These are phyloP conservation scores for Melanostoma mellinum DNA, from an alignment of 2,888 invertebrate species.

Conservation along the genomic window DNA sequence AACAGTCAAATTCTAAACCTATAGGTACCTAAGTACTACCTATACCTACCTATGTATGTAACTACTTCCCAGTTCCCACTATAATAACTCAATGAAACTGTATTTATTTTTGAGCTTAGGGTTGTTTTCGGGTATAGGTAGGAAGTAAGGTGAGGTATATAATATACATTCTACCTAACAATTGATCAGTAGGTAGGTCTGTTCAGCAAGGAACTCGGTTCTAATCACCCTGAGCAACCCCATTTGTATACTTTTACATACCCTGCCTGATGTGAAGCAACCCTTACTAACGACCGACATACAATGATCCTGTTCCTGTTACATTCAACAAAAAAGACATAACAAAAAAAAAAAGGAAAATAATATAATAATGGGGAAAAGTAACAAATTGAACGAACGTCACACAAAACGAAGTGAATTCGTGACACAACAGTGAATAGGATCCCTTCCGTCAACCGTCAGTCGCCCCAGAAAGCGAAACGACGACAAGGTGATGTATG, in stretches of 20 bases:
- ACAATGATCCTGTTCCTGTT: slow-evolving; percentile 69
- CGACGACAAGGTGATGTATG: slow-evolving; percentile 38
- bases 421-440: slow-evolving; percentile 58
- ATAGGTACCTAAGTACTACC: not conserved
- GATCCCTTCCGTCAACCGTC: slow-evolving; percentile 48
- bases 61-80: slow-evolving; percentile 27
- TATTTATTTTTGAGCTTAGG: slow-evolving; percentile 14
- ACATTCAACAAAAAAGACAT: slow-evolving; percentile 20
- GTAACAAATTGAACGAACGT: slow-evolving; percentile 68
- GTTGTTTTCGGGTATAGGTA: slow-evolving; percentile 17
- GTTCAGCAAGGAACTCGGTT: slow-evolving; percentile 26
- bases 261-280: slow-evolving; percentile 18
- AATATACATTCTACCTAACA: slow-evolving; percentile 38
- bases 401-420: slow-evolving; percentile 58
- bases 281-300: slow-evolving; percentile 47
- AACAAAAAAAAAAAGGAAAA: slow-evolving; percentile 19
- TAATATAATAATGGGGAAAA: slow-evolving; percentile 51
- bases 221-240: slow-evolving; percentile 17
- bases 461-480: slow-evolving; percentile 42
- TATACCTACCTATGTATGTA: slow-evolving; percentile 44
- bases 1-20: slow-evolving; percentile 38
- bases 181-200: slow-evolving; percentile 36
- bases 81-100: slow-evolving; percentile 42
- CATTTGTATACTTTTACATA: not conserved
- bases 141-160: slow-evolving; percentile 12